Evolutionary conservation across 2,797 vertebrate species (phyloP), one percentile per base, ranked within the genome.

Genomic region (Crypturellus tataupa): DNA sequence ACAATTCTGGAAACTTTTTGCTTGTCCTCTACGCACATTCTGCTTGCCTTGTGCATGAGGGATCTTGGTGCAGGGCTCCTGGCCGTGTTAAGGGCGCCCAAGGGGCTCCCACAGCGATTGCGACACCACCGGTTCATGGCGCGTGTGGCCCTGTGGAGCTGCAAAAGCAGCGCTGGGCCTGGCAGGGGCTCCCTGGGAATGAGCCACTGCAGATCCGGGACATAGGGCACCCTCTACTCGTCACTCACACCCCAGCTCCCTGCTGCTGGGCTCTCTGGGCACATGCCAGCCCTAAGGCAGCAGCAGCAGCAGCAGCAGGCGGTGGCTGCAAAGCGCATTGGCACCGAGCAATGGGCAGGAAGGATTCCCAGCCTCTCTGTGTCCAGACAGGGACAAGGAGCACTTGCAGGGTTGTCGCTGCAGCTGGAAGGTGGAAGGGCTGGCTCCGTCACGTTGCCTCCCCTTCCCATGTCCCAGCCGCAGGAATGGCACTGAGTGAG

Each of bases 151-250:
- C 29, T 42, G 42, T 15, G 20, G 40, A n/a, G 8, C 40, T 7
- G 37, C 17, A 21, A 58, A 69, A 2, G 10, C 31, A 83, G 35
- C 1, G 15, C 0, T 0, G 9, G 44, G 47, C 10, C 62, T 58
- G 63, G 33, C 2, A 2, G 51, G 47, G 6, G 33, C 35, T 80
- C 10, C 12, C 15, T 0, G 1, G 56, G 35, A 29, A 51, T 0
- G 2, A 37, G 16, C 20, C 53, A 6, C 0, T 12, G 1, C 37
- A 6, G 2, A 1, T 44, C 19, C 8, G 51, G 31, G 19, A 25
- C 33, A 67, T 2, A 0, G 1, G 37, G 27, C 23, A 49, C 13
- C 44, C 21, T 70, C 35, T 55, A 58, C 25, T 68, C n/a, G 64
- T 33, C 53, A 31, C 78, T 81, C 63, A 65, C n/a, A 31, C 27